phyloP scores from a whole-genome alignment of 2,888 invertebrate genomes.

The Drosophila fulvimacula region DNA sequence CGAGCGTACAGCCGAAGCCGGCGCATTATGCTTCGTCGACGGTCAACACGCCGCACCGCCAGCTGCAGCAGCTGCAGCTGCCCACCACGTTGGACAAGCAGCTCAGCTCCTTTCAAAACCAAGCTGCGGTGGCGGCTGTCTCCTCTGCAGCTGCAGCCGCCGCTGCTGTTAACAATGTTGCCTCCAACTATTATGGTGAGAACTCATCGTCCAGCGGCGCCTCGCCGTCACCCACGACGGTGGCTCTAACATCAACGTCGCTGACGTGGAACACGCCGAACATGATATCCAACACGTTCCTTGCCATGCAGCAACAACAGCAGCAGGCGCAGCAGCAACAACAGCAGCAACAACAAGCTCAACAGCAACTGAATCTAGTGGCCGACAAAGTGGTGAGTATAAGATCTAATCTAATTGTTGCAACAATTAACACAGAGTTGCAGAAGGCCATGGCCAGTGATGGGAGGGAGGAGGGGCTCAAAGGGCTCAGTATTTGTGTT shows the following conservation, averaged over 20 bases:
- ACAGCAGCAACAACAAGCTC: conserved; percentile 71
- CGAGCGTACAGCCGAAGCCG: conserved; percentile 87
- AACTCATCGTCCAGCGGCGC: conserved; percentile 84
- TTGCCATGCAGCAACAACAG: conserved; percentile 83
- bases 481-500: conserved; percentile 44
- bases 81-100: conserved; percentile 85
- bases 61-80: conserved; percentile 88
- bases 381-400: conserved; percentile 84
- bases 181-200: conserved; percentile 83
- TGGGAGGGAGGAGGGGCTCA: conserved; percentile 30
- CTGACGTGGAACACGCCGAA: conserved; percentile 90
- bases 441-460: conserved; percentile 19
- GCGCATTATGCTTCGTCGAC: conserved; percentile 89
- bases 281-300: conserved; percentile 83
- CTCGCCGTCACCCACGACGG: conserved; percentile 84
- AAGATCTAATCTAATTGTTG: conserved; percentile 8
- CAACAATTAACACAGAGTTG: conserved; percentile 35
- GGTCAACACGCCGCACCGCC: conserved; percentile 88
- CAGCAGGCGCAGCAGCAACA: conserved; percentile 76
- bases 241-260: conserved; percentile 84
- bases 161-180: conserved; percentile 81
- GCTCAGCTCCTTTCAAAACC: conserved; percentile 82
- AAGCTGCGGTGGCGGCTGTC: conserved; percentile 79
- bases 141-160: conserved; percentile 81
- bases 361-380: conserved; percentile 81